These are phyloP conservation scores for Acanthosepion esculentum DNA, from an alignment of 2,888 invertebrate genomes.

Conservation along the genomic window DNA sequence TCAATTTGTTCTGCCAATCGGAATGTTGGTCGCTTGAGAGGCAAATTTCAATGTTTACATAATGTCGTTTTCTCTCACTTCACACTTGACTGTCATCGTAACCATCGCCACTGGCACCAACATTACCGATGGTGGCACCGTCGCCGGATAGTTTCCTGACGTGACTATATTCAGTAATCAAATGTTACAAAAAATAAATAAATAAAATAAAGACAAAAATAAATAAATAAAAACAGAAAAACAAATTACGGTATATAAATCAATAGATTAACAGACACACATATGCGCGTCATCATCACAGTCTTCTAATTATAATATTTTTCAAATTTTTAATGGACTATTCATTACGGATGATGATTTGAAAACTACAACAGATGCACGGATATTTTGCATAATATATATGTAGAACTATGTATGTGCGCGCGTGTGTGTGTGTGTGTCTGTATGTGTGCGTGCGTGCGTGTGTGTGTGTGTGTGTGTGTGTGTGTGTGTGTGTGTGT, in stretches of 20 bases:
- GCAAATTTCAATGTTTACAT: constrained; percentile 22
- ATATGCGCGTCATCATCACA: not conserved
- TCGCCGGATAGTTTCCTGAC: not conserved
- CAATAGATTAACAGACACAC: not conserved
- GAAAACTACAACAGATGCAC: not conserved
- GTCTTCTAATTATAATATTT: too few relatives aligned
- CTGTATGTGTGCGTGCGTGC: too few relatives aligned
- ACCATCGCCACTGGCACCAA: not conserved
- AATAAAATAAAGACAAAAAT: not conserved
- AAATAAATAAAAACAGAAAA: not conserved
- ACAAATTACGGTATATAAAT: not conserved
- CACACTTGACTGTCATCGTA: not conserved
- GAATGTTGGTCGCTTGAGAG: constrained; percentile 33
- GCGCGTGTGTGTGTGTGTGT: too few relatives aligned
- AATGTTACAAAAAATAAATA: not conserved
- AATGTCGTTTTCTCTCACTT: constrained; percentile 20
- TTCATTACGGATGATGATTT: not conserved
- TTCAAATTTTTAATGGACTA: too few relatives aligned
- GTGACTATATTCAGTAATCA: constrained; percentile 4
- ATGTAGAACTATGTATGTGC: not conserved
- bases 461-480: not conserved
- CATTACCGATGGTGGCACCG: not conserved
- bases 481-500: not conserved
- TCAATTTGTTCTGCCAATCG: constrained; percentile 33
- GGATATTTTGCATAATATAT: not conserved